Conservation (phyloP, 2,797 vertebrate species). For the Lates japonicus region DNA sequence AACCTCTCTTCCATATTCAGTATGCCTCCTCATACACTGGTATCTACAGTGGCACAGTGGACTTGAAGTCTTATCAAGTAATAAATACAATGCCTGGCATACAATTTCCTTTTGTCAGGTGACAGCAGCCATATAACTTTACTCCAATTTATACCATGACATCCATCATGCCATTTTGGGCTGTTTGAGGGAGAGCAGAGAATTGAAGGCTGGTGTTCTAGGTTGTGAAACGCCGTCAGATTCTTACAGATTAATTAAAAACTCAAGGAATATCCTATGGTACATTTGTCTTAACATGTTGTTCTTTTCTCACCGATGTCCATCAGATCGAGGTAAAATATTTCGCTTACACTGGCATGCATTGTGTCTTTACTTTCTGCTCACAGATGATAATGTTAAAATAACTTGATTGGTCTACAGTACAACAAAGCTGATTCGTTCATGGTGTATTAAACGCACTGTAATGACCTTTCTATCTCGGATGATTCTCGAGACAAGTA, state of each 20-base stretch:
- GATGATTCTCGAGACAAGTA: not conserved
- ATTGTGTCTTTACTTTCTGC: not conserved
- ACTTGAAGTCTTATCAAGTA: not conserved
- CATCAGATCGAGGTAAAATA: not conserved
- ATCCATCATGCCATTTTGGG: not conserved
- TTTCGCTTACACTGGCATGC: not conserved
- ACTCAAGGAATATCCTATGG: not conserved
- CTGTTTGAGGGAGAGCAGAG: not conserved
- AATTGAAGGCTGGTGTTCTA: not conserved
- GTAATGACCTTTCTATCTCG: not conserved
- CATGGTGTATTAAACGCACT: not conserved
- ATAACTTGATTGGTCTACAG: not conserved
- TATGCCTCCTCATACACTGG: not conserved
- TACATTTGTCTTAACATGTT: not conserved
- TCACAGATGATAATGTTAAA: not conserved
- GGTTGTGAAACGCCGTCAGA: not conserved
- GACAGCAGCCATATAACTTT: not conserved
- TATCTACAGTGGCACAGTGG: not conserved
- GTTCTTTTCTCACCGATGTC: not conserved
- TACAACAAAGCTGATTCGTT: not conserved
- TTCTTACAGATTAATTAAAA: not conserved
- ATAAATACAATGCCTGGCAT: not conserved
- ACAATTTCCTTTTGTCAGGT: not conserved
- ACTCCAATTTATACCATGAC: not conserved
- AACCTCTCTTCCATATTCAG: constrained; percentile 1